Evolutionary conservation across 1,140 invertebrate genomes (phyloP).

Genomic region (Dermatophagoides farinae): DNA sequence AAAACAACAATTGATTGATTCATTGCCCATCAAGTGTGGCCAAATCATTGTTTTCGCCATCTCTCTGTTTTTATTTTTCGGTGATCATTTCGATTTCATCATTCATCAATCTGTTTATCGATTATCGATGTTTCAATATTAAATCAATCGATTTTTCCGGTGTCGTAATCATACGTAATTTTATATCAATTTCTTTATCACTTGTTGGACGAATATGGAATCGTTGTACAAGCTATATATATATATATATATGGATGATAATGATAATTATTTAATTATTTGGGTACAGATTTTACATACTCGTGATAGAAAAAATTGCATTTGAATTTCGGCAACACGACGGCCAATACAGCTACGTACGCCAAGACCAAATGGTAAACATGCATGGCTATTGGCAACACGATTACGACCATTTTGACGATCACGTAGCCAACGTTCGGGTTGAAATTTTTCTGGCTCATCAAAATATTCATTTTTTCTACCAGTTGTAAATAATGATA

Average conservation of each 20-base stretch:
- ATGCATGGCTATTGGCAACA: slow-evolving; percentile 39
- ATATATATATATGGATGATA: not conserved
- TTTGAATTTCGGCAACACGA: slow-evolving; percentile 50
- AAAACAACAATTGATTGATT: too few relatives aligned
- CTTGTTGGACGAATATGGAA: slow-evolving; percentile 16
- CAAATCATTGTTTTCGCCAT: too few relatives aligned
- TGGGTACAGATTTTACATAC: slow-evolving; percentile 7
- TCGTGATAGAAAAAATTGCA: slow-evolving; percentile 37
- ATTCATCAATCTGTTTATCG: too few relatives aligned
- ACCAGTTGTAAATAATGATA: slow-evolving; percentile 59
- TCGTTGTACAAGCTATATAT: slow-evolving; percentile 15
- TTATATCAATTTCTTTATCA: slow-evolving; percentile 18
- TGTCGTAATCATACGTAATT: slow-evolving; percentile 20
- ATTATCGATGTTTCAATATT: not conserved
- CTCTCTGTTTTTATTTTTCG: too few relatives aligned
- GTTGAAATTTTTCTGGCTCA: slow-evolving; percentile 42
- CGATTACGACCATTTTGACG: slow-evolving; percentile 21
- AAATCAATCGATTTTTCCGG: slow-evolving; percentile 16
- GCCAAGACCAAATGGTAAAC: slow-evolving; percentile 58
- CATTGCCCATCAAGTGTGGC: too few relatives aligned
- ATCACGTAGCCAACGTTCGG: slow-evolving; percentile 45
- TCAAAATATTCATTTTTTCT: slow-evolving; percentile 45
- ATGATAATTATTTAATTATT: not conserved
- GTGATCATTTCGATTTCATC: too few relatives aligned
- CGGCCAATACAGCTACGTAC: slow-evolving; percentile 56